phyloP scores from a whole-genome alignment of 2,888 invertebrate species.

The Pandemis heparana region DNA sequence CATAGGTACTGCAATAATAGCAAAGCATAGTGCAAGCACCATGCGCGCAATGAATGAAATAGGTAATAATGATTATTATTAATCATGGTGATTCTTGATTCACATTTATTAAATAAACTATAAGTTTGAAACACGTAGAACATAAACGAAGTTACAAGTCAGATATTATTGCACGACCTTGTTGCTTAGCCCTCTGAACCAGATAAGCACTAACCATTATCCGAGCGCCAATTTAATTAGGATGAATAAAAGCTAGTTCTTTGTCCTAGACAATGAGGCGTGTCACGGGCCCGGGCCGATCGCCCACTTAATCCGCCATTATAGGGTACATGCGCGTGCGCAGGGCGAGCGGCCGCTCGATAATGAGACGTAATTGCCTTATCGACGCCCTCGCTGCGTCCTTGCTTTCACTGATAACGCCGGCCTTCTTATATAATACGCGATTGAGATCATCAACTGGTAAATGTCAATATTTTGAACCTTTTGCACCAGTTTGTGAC shows the following conservation, averaged over 20 bases:
- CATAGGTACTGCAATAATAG: no score
- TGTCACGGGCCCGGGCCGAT: slow-evolving; percentile 65
- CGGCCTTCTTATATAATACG: slow-evolving; percentile 68
- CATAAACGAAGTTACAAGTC: not conserved
- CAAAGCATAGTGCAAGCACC: no score
- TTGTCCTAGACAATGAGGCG: slow-evolving; percentile 68
- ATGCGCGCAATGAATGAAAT: no score
- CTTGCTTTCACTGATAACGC: slow-evolving; percentile 84
- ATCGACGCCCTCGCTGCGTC: slow-evolving; percentile 78
- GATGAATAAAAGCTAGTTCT: slow-evolving; percentile 51
- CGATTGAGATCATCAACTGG: slow-evolving; percentile 49
- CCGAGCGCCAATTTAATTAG: slow-evolving; percentile 42
- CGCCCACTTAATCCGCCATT: slow-evolving; percentile 60
- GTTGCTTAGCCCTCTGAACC: slow-evolving; percentile 7
- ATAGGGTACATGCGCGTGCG: slow-evolving; percentile 54
- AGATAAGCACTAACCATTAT: slow-evolving; percentile 33
- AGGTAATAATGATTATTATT: no score
- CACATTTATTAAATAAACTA: no score
- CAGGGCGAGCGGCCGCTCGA: slow-evolving; percentile 57
- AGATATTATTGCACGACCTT: not conserved
- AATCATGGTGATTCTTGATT: not conserved
- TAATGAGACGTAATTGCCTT: slow-evolving; percentile 76
- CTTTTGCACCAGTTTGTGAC: slow-evolving; percentile 43
- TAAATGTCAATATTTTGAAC: slow-evolving; percentile 61
- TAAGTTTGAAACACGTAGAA: not conserved